Evolutionary conservation across 2,888 invertebrate genomes (phyloP).

Genomic region (Corythucha ciliata): DNA sequence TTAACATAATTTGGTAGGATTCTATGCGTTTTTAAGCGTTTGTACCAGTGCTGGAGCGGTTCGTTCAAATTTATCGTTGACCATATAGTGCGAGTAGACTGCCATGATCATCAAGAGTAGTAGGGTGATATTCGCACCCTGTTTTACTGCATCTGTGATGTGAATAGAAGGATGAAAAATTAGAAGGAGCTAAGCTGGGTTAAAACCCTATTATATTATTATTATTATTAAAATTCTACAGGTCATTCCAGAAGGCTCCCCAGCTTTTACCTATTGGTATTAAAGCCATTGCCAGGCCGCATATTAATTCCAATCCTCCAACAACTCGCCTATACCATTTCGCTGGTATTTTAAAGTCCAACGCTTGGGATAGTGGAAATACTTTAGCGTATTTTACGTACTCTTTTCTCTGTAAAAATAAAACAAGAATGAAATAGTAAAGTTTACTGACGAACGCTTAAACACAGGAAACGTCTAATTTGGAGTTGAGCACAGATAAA

Average conservation of each 20-base stretch:
- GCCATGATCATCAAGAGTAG: constrained; percentile 77
- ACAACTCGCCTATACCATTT: constrained; percentile 84
- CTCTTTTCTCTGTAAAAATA: constrained; percentile 82
- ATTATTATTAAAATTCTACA: too few relatives aligned
- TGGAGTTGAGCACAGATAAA: too few relatives aligned
- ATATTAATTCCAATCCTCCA: constrained; percentile 73
- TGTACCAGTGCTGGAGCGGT: constrained; percentile 76
- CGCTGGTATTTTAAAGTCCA: constrained; percentile 80
- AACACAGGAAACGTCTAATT: too few relatives aligned
- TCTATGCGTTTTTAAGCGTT: constrained; percentile 7
- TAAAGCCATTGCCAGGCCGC: constrained; percentile 71
- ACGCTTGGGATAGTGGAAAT: constrained; percentile 68
- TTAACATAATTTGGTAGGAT: constrained; percentile 13
- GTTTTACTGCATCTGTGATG: constrained; percentile 83
- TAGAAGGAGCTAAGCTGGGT: too few relatives aligned
- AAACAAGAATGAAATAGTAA: too few relatives aligned
- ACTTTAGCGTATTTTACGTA: constrained; percentile 95
- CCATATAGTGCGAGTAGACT: constrained; percentile 86
- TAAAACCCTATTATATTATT: too few relatives aligned
- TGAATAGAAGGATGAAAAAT: too few relatives aligned
- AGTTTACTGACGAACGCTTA: too few relatives aligned
- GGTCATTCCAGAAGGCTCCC: too few relatives aligned
- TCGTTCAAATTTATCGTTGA: constrained; percentile 83
- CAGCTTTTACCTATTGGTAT: constrained; percentile 71
- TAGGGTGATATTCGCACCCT: constrained; percentile 75